A percentile compares a stretch with the other conserved stretches of the same genome.
Conservation (phyloP, 1,140 invertebrate species). For the Drosophila pallidifrons region DNA sequence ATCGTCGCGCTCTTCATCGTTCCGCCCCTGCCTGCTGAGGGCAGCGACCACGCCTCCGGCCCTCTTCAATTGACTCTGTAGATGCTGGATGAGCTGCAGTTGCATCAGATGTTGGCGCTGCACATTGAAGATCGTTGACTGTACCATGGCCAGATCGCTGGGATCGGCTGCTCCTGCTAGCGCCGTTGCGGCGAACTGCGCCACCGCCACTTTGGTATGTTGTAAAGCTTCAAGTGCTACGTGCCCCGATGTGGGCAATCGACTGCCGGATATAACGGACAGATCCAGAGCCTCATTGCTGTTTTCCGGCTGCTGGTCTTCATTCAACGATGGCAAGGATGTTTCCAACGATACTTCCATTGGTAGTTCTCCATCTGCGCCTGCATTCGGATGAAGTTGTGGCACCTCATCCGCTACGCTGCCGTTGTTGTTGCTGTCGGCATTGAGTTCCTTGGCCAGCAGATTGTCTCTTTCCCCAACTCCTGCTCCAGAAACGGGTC, state of each 20-base stretch:
- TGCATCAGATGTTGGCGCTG: constrained; percentile 98
- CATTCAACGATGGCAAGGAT: constrained; percentile 18
- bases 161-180: constrained; percentile 88
- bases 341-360: constrained; percentile 31
- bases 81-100: constrained; percentile 95
- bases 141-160: constrained; percentile 94
- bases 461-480: constrained; percentile 21
- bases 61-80: constrained; percentile 92
- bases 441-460: constrained; percentile 67
- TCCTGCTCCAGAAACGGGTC: constrained; percentile 2
- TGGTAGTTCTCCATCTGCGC: constrained; percentile 10
- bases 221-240: constrained; percentile 95
- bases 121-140: constrained; percentile 94
- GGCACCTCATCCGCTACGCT: constrained; percentile 28
- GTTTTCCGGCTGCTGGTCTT: constrained; percentile 40
- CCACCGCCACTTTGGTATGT: constrained; percentile 92
- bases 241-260: constrained; percentile 70
- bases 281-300: constrained; percentile 79
- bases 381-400: constrained; percentile 30
- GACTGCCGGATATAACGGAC: constrained; percentile 70
- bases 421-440: constrained; percentile 79
- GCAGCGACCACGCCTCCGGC: constrained; percentile 60
- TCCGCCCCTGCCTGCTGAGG: constrained; percentile 41
- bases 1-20: constrained; percentile 26
- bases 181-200: constrained; percentile 95